Conservation (phyloP, 2,888 invertebrate species). For the Megalurothrips usitatus region DNA sequence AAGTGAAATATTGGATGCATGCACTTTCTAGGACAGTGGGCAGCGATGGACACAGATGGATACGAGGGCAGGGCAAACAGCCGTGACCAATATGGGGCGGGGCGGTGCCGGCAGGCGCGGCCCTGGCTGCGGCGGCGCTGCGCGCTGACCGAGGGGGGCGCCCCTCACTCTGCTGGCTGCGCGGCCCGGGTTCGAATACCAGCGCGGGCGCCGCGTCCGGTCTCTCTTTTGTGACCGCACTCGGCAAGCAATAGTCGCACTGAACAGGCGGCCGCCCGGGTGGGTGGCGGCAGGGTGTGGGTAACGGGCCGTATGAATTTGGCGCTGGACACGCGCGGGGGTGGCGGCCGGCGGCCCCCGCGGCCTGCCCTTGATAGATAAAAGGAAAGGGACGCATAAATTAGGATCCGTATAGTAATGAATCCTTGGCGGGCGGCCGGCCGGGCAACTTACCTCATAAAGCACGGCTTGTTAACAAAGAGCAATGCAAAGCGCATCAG, state of each 20-base stretch:
- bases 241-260: no score
- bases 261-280: no score
- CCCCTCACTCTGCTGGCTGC: no score
- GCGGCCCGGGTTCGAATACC: no score
- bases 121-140: neutral
- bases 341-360: neutral
- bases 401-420: slow-evolving; percentile 8
- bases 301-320: neutral
- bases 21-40: neutral
- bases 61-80: neutral
- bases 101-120: neutral
- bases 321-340: neutral
- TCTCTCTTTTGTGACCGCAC: no score
- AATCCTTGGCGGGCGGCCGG: neutral
- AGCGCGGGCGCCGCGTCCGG: no score
- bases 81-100: neutral
- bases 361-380: slow-evolving; percentile 24
- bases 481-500: neutral
- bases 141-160: no score
- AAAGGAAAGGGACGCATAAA: slow-evolving; percentile 15
- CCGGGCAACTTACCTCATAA: neutral
- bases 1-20: slow-evolving; percentile 11
- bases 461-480: slow-evolving; percentile 12
- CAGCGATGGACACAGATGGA: neutral
- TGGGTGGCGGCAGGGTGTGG: neutral